A percentile compares a stretch with the other conserved stretches of the same genome.
Evolutionary conservation across 92 coral and sea anemone species (phyloP).

Genomic region (Pocillopora meandrina): DNA sequence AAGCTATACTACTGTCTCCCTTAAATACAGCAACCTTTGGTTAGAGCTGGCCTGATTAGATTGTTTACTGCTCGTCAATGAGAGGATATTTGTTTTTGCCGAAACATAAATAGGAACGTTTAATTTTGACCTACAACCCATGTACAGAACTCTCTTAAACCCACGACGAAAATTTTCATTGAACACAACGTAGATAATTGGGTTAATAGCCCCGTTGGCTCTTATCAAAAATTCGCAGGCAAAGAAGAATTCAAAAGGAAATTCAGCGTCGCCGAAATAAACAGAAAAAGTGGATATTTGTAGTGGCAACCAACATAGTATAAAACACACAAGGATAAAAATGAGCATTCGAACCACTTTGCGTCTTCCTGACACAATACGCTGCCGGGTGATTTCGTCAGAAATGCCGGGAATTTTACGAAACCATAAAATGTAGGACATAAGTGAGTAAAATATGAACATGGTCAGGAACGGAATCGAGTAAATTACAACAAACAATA

Average conservation of each 20-base stretch:
- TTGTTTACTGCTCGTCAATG: neutral
- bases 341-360: constrained; percentile 60
- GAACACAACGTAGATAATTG: constrained; percentile 42
- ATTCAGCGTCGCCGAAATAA: constrained; percentile 20
- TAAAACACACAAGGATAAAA: constrained; percentile 51
- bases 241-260: constrained; percentile 38
- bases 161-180: constrained; percentile 45
- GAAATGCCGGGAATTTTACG: constrained; percentile 68
- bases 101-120: neutral
- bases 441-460: constrained; percentile 58
- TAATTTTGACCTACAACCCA: no score
- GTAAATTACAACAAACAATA: constrained; percentile 74
- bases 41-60: neutral
- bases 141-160: constrained; percentile 1
- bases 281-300: constrained; percentile 55
- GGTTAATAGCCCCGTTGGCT: constrained; percentile 66
- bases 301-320: constrained; percentile 73
- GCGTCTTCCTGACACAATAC: constrained; percentile 26
- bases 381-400: constrained; percentile 33
- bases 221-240: constrained; percentile 49
- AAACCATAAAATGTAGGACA: constrained; percentile 71
- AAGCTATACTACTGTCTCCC: no score
- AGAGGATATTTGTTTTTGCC: neutral
- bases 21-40: no score
- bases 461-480: constrained; percentile 69